phyloP scores from a whole-genome alignment of 37 sponge, comb jelly and placozoan species.

The Beroe ovata region DNA sequence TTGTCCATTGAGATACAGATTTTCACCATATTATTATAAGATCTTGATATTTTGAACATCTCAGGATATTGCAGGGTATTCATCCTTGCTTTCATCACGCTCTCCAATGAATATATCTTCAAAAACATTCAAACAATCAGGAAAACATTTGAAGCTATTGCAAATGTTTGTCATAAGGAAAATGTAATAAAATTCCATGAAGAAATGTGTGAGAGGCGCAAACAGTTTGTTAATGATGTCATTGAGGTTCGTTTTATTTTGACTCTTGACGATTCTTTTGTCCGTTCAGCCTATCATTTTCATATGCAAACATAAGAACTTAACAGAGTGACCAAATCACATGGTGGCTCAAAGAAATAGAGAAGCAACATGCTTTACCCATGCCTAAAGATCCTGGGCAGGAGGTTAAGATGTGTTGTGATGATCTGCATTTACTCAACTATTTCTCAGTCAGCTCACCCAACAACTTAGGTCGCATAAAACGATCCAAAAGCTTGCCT shows the following conservation, averaged over 20 bases:
- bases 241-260: slow-evolving; percentile 41
- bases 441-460: too few relatives aligned
- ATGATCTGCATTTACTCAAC: too few relatives aligned
- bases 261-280: too few relatives aligned
- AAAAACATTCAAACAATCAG: not conserved
- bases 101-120: not conserved
- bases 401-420: too few relatives aligned
- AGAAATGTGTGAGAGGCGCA: not conserved
- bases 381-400: too few relatives aligned
- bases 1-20: not conserved
- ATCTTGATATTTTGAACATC: too few relatives aligned
- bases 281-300: too few relatives aligned
- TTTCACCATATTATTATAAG: not conserved
- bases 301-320: too few relatives aligned
- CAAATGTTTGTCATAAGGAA: slow-evolving; percentile 9
- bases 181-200: not conserved
- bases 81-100: not conserved
- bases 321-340: not conserved
- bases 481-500: too few relatives aligned
- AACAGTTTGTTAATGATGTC: not conserved
- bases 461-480: too few relatives aligned
- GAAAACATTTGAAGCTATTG: not conserved
- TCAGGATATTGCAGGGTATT: slow-evolving; percentile 21
- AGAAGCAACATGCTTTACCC: not conserved
- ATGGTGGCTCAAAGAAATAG: slow-evolving; percentile 43